These are phyloP conservation scores for Strigamia transsilvanica DNA, from an alignment of 2,888 invertebrate species.

Conservation along the genomic window DNA sequence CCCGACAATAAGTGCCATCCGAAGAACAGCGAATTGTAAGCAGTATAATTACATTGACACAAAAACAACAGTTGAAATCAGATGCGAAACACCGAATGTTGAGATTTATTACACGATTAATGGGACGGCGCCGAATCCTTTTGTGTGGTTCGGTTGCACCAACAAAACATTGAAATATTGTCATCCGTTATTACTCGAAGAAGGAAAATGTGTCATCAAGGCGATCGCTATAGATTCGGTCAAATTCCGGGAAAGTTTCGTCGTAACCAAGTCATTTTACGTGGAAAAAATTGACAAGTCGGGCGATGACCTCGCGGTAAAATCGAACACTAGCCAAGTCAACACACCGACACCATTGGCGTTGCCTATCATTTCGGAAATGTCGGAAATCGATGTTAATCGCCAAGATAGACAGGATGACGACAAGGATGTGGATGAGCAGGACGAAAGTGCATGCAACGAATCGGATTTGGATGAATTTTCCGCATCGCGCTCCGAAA, in stretches of 20 bases:
- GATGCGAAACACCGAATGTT: neutral
- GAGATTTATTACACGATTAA: constrained; percentile 32
- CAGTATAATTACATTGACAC: neutral
- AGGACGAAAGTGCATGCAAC: neutral
- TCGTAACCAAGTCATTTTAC: constrained; percentile 1
- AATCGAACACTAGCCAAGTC: neutral
- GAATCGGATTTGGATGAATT: constrained; percentile 15
- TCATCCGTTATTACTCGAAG: constrained; percentile 5
- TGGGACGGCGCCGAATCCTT: constrained; percentile 20
- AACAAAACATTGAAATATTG: neutral
- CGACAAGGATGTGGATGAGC: neutral
- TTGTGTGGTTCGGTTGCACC: constrained; percentile 11
- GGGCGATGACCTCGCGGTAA: constrained; percentile 3
- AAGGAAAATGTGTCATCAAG: neutral
- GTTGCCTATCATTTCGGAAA: neutral
- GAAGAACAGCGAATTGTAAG: neutral
- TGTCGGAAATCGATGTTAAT: neutral
- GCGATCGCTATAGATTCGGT: neutral
- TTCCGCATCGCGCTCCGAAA: neutral
- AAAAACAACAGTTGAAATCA: neutral
- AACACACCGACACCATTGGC: neutral
- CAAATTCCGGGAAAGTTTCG: constrained; percentile 9
- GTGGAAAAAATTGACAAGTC: neutral
- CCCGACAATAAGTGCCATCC: neutral
- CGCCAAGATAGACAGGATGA: neutral